A percentile compares a stretch with the other conserved stretches of the same genome.
Evolutionary conservation across 35 echinoderm and acorn worm species (phyloP).

Genomic region (Amphiura filiformis): DNA sequence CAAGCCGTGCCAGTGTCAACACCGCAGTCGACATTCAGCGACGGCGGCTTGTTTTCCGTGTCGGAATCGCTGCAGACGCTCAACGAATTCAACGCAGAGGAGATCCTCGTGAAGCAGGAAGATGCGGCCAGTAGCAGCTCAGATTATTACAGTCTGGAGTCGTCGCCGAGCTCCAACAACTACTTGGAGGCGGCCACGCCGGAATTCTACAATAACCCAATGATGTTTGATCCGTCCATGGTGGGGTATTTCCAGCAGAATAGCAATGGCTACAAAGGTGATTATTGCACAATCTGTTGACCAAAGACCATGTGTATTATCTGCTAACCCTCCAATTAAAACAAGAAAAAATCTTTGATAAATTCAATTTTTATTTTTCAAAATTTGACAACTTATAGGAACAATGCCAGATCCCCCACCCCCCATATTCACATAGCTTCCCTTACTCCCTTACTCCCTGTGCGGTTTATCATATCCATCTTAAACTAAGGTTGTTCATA

Average conservation of each 20-base stretch:
- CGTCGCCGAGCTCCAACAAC: slow-evolving; percentile 76
- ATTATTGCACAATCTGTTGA: not conserved
- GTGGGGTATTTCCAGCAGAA: slow-evolving; percentile 49
- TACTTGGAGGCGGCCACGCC: slow-evolving; percentile 49
- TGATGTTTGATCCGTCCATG: slow-evolving; percentile 63
- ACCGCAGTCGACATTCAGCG: slow-evolving; percentile 63
- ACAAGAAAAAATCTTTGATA: too few species aligned
- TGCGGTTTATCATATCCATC: too few species aligned
- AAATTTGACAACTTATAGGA: too few species aligned
- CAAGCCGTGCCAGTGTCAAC: slow-evolving; percentile 91
- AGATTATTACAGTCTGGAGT: slow-evolving; percentile 95
- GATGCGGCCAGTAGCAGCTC: slow-evolving; percentile 87
- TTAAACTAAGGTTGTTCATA: too few species aligned
- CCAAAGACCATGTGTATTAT: too few species aligned
- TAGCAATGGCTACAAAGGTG: slow-evolving; percentile 70
- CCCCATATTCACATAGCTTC: too few species aligned
- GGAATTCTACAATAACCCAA: slow-evolving; percentile 72
- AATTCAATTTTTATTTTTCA: too few species aligned
- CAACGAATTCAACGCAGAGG: slow-evolving; percentile 97
- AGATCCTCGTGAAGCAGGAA: slow-evolving; percentile 90
- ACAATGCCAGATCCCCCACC: too few species aligned
- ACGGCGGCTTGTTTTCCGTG: slow-evolving; percentile 74
- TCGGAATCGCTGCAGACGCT: slow-evolving; percentile 96
- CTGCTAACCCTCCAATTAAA: too few species aligned
- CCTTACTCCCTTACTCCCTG: too few species aligned